These are phyloP conservation scores for Morpho achilles DNA, from an alignment of 2,888 invertebrate genomes.

Conservation along the genomic window DNA sequence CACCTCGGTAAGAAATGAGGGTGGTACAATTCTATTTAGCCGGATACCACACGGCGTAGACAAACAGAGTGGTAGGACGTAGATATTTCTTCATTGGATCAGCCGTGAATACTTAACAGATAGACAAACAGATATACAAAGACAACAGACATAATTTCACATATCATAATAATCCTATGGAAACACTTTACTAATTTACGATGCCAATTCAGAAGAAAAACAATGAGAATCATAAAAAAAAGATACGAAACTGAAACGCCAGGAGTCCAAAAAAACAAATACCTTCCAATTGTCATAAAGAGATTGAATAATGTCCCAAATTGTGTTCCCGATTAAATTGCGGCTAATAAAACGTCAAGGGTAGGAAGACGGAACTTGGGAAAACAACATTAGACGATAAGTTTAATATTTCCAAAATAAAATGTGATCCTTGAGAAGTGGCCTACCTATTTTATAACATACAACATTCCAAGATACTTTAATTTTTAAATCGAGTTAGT, in stretches of 20 bases:
- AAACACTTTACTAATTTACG: not conserved
- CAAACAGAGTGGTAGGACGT: too few relatives aligned
- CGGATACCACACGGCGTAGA: too few relatives aligned
- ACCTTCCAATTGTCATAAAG: conserved; percentile 10
- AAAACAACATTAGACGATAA: conserved; percentile 3
- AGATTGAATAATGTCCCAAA: conserved; percentile 13
- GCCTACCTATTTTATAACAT: too few relatives aligned
- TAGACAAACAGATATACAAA: too few relatives aligned
- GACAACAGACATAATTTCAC: too few relatives aligned
- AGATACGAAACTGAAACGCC: not conserved
- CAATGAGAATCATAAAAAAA: conserved; percentile 4
- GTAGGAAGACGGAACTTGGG: conserved; percentile 1
- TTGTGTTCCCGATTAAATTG: conserved; percentile 16
- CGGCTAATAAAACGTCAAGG: conserved; percentile 17
- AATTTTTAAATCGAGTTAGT: too few relatives aligned
- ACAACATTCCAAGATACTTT: too few relatives aligned
- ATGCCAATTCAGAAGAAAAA: not conserved
- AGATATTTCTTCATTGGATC: too few relatives aligned
- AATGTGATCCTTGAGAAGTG: conserved; percentile 4
- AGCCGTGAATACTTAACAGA: too few relatives aligned
- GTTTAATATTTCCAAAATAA: conserved; percentile 9
- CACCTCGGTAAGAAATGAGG: too few relatives aligned
- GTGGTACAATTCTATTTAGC: too few relatives aligned
- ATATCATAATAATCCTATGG: too few relatives aligned
- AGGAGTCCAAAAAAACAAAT: conserved; percentile 6